A percentile compares a stretch with the other conserved stretches of the same genome.
Conservation (phyloP, 2,797 vertebrate species). For the Corythornis leucogaster region DNA sequence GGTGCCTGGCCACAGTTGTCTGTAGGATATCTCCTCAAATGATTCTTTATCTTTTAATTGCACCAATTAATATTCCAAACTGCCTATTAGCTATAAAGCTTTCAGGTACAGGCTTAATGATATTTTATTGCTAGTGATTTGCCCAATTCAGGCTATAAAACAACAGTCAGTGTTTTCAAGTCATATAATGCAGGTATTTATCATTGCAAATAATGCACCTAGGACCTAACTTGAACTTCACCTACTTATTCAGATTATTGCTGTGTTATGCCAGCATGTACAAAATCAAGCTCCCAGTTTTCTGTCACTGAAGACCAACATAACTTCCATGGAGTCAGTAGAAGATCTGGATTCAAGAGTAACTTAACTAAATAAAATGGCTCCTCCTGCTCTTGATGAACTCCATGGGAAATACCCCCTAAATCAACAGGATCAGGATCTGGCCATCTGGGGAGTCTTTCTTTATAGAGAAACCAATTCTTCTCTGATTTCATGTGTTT, state of each 20-base stretch:
- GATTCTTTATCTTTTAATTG: background rate
- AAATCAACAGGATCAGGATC: background rate
- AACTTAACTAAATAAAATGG: background rate
- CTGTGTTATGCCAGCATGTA: background rate
- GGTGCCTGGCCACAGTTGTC: background rate
- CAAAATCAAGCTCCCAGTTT: background rate
- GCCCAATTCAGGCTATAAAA: background rate
- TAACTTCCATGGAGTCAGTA: background rate
- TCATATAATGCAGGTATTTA: background rate
- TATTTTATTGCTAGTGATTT: constrained; percentile 1
- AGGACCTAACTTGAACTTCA: background rate
- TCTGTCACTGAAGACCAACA: background rate
- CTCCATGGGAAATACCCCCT: background rate
- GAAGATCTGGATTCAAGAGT: background rate
- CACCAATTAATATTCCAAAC: background rate
- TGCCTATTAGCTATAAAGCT: background rate
- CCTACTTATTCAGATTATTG: background rate
- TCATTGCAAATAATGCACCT: background rate
- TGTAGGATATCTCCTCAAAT: background rate
- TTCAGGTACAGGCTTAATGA: background rate
- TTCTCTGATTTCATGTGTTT: background rate
- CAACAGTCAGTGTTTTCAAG: background rate
- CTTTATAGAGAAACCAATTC: background rate
- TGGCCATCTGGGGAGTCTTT: background rate
- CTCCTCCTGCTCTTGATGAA: background rate